phyloP scores from a whole-genome alignment of 2,113 vertebrate genomes.

The Lepus europaeus region DNA sequence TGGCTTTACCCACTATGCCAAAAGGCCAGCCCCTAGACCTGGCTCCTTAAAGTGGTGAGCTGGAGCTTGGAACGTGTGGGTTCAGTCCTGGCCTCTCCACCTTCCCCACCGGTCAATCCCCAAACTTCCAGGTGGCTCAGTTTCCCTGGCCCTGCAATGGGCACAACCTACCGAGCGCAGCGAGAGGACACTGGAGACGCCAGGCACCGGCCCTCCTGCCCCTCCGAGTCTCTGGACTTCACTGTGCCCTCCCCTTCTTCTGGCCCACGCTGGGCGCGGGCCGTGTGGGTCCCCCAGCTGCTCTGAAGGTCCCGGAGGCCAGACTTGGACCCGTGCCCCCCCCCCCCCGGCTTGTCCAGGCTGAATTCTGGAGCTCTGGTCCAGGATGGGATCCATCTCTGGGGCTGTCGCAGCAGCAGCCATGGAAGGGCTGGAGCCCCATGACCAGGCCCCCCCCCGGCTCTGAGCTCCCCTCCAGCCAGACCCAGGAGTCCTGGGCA shows the following conservation, averaged over 20 bases:
- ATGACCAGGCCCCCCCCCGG: not conserved
- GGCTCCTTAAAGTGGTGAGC: not conserved
- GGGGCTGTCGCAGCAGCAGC: not conserved
- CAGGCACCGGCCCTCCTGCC: not conserved
- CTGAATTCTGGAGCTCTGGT: not conserved
- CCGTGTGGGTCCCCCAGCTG: not conserved
- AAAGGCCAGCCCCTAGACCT: not conserved
- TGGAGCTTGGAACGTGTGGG: not conserved
- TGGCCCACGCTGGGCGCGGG: not conserved
- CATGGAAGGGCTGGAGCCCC: not conserved
- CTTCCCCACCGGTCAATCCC: not conserved
- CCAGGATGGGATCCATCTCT: not conserved
- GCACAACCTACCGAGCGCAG: not conserved
- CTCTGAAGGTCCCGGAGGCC: slow-evolving; percentile 29
- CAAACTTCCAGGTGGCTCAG: not conserved
- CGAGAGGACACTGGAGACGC: not conserved
- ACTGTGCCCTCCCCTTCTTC: not conserved
- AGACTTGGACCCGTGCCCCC: not conserved
- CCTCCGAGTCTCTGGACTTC: not conserved
- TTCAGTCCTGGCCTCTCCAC: not conserved
- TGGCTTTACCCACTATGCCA: no score
- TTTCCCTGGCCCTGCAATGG: not conserved
- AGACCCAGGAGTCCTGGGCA: not conserved
- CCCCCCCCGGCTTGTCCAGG: not conserved
- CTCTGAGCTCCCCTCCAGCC: not conserved